Evolutionary conservation across 2,113 vertebrate species (phyloP).

Genomic region (Rhagologus leucostigma): DNA sequence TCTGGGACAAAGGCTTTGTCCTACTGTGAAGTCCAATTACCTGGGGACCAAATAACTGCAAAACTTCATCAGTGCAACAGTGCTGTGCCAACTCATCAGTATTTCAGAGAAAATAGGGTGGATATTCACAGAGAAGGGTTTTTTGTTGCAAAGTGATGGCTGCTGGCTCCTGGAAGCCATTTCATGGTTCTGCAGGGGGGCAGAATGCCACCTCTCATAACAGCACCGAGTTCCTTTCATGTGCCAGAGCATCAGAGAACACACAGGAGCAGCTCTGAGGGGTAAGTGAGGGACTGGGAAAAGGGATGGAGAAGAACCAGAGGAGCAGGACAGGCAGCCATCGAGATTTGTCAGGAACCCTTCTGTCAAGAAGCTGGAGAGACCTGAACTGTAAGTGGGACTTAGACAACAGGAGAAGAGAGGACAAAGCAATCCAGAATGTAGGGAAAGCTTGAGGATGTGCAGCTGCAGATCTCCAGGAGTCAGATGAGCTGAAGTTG

Average conservation of each 20-base stretch:
- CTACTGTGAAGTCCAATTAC: neutral
- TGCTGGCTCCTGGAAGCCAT: neutral
- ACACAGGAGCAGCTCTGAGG: neutral
- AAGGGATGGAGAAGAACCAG: neutral
- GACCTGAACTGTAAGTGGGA: neutral
- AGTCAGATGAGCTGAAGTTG: neutral
- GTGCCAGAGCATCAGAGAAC: neutral
- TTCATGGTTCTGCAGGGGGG: neutral
- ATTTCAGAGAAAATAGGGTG: neutral
- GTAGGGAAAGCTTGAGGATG: neutral
- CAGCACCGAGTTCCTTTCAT: rapidly evolving
- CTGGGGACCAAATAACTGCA: neutral
- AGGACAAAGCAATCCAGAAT: neutral
- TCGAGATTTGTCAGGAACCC: neutral
- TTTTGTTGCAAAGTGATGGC: neutral
- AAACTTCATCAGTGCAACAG: neutral
- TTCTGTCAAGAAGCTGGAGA: neutral
- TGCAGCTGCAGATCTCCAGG: neutral
- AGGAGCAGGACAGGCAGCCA: neutral
- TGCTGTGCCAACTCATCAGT: neutral
- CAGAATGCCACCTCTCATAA: neutral
- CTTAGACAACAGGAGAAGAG: neutral
- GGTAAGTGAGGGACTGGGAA: neutral
- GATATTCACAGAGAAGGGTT: neutral
- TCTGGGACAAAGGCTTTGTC: neutral